A percentile compares a stretch with the other conserved stretches of the same genome.
phyloP scores from a whole-genome alignment of 2,113 vertebrate genomes.

The Turdus rufiventris region DNA sequence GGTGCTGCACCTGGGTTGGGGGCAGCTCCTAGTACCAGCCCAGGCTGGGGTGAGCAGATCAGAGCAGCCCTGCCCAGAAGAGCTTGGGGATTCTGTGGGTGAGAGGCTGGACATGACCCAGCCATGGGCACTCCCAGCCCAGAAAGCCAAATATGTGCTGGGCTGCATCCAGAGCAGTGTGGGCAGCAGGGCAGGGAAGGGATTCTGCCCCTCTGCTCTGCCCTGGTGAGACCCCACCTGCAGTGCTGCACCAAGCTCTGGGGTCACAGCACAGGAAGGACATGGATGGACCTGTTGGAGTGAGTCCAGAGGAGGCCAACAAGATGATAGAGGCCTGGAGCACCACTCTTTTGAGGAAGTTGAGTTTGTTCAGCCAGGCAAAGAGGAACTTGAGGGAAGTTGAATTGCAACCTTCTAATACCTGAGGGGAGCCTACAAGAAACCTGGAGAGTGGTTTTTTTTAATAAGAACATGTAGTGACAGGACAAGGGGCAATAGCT shows the following conservation, averaged over 20 bases:
- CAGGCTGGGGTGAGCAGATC: too few species aligned
- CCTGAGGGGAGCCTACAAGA: not conserved
- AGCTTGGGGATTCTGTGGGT: not conserved
- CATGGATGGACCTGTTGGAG: not conserved
- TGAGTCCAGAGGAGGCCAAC: not conserved
- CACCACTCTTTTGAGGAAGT: not conserved
- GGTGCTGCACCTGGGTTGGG: not conserved
- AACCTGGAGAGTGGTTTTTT: not conserved
- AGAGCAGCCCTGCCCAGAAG: not conserved
- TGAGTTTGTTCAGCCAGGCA: not conserved
- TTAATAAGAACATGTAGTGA: not conserved
- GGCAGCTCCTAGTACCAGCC: fast-evolving
- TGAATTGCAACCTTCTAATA: not conserved
- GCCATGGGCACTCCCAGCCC: too few species aligned
- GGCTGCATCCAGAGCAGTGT: too few species aligned
- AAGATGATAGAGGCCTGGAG: not conserved
- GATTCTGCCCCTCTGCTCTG: not conserved
- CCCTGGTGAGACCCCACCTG: not conserved
- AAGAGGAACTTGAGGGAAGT: not conserved
- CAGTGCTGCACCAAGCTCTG: not conserved
- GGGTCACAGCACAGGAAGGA: not conserved
- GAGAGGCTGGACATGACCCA: not conserved
- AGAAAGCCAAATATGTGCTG: too few species aligned
- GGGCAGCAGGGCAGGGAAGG: too few species aligned
- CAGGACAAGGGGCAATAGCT: not conserved